phyloP scores from a whole-genome alignment of 2,797 vertebrate genomes.

The Tragopan temminckii region DNA sequence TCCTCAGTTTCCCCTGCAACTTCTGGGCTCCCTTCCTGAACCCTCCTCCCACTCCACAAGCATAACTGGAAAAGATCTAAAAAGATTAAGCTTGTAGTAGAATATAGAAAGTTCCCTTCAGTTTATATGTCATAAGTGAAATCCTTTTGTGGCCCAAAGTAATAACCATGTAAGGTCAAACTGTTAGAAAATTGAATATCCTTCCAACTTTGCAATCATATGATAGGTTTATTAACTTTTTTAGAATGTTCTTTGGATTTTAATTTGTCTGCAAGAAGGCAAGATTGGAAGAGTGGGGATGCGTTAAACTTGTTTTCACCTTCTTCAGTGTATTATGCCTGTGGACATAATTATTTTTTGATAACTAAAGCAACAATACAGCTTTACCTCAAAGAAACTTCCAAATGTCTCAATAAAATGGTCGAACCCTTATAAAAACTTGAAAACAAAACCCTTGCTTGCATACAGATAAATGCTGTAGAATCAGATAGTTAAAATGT shows the following conservation, averaged over 20 bases:
- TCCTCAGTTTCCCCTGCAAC: slow-evolving; percentile 32
- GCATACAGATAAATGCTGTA: neutral
- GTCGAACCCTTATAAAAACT: neutral
- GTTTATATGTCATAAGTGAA: neutral
- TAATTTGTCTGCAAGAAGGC: neutral
- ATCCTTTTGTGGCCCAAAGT: neutral
- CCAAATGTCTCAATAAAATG: neutral
- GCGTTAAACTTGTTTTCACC: neutral
- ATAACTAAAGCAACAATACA: neutral
- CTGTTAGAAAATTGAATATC: slow-evolving; percentile 8
- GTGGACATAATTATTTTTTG: neutral
- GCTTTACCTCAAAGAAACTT: neutral
- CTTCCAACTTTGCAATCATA: neutral
- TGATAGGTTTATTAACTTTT: neutral
- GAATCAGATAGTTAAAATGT: neutral
- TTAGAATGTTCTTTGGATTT: neutral
- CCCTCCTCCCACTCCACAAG: slow-evolving; percentile 41
- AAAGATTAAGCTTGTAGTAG: slow-evolving; percentile 28
- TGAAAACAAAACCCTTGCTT: neutral
- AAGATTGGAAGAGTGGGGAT: neutral
- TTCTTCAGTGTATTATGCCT: neutral
- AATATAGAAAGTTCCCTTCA: slow-evolving; percentile 38
- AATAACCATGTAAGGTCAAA: neutral
- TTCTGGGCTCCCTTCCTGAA: slow-evolving; percentile 57
- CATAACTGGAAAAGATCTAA: slow-evolving; percentile 29